Base-by-base conservation (phyloP, 2,113 vertebrate genomes). In the Fulica atra region DNA sequence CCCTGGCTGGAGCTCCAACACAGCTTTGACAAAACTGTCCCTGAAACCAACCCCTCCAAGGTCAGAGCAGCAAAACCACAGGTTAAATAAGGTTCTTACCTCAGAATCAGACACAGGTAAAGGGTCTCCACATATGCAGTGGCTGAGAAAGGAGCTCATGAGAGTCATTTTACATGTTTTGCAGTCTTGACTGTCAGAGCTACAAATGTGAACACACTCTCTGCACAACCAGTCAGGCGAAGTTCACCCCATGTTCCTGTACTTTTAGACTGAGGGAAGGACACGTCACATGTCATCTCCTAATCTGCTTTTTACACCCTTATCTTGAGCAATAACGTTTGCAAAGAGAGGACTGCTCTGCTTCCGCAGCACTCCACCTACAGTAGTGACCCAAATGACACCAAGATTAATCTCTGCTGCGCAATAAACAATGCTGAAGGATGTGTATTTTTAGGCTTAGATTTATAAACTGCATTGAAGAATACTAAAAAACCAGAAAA, bases 71-170 rank as follows among this genome's bases (percentile, higher is more conserved):
- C 63, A 76, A 85, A 95, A 91, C 28, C 36, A 61, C 12, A 29
- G 15, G 54, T 50, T 79, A 94, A 93, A 53, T 44, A 95, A 88
- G 18, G 28, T 66, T 86, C 95, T 92, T 98, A 99, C 99, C 98
- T 99, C 96, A 33, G 97, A 88, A 74, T 98, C 96, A 8, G 97
- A 92, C 71, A 97, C 94, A 10, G 97, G 91, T 57, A 96, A 74
- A 44, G 94, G 97, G 51, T 92, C 94, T 92, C 98, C 98, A 84
- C 97, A 99, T 42, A 99, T 51, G 88, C 99, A 99, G 81, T 98
- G 98, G 85, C 98, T 98, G 88, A 98, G 97, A 93, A 99, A 95
- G 97, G 98, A 99, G 95, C 95, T 95, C 74, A 96, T 24, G 29
- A 97, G 36, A 53, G 95, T 81, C 98, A 97, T 98, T 87, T 81